Percentiles rank a stretch among this genome's conserved stretches.
Conservation (phyloP, 2,888 invertebrate genomes). For the Dioctria linearis region DNA sequence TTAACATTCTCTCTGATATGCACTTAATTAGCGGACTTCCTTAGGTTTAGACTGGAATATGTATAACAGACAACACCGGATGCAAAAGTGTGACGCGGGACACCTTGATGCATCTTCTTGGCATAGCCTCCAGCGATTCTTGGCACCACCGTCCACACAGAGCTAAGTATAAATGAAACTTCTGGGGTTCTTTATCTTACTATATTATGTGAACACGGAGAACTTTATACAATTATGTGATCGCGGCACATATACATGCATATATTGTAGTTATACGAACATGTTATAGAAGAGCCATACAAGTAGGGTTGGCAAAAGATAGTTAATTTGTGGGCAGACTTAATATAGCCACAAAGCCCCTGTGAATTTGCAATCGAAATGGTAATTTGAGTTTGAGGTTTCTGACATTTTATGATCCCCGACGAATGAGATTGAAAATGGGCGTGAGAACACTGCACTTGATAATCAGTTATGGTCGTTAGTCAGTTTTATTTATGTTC, state of each 20-base stretch:
- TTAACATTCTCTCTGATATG: constrained; percentile 6
- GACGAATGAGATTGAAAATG: constrained; percentile 34
- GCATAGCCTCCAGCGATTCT: constrained; percentile 7
- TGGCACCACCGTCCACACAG: background rate
- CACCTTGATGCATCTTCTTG: constrained; percentile 44
- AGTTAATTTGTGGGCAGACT: constrained; percentile 32
- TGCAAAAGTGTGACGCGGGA: constrained; percentile 42
- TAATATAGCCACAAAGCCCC: constrained; percentile 24
- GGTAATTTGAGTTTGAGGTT: constrained; percentile 41
- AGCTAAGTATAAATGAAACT: background rate
- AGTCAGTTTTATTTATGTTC: background rate
- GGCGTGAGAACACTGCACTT: constrained; percentile 34
- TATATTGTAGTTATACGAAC: background rate
- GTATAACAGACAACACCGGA: constrained; percentile 35
- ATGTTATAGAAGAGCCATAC: background rate
- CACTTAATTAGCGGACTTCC: constrained; percentile 43
- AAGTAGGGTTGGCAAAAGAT: constrained; percentile 11
- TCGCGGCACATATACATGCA: background rate
- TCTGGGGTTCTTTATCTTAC: background rate
- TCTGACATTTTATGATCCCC: constrained; percentile 30
- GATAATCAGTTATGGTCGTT: constrained; percentile 33
- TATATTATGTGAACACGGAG: background rate
- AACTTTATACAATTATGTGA: background rate
- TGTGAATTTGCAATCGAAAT: constrained; percentile 26
- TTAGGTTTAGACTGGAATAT: constrained; percentile 9